A percentile compares a stretch with the other conserved stretches of the same genome.
phyloP scores from a whole-genome alignment of 2,888 invertebrate genomes.

The Torymus tubicola region DNA sequence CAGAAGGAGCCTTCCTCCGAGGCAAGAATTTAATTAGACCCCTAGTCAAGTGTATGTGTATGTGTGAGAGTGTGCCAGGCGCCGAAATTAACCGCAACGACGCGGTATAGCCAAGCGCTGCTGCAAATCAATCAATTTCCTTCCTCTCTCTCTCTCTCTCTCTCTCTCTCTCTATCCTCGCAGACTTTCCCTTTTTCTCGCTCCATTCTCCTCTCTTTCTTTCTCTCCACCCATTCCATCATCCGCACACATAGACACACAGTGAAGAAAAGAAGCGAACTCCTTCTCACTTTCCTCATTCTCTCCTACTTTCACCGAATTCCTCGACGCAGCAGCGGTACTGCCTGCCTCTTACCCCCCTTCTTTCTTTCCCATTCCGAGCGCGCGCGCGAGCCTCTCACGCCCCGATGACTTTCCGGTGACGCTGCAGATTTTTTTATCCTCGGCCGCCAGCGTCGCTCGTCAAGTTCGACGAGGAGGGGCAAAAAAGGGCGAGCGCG shows the following conservation, averaged over 20 bases:
- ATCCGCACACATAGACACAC: no score
- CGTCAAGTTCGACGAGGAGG: conserved; percentile 43
- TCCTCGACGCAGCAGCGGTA: neutral
- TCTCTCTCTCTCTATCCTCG: neutral
- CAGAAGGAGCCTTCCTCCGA: no score
- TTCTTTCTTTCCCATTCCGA: conserved; percentile 28
- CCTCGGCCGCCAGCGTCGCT: neutral
- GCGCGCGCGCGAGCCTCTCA: neutral
- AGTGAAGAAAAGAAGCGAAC: no score
- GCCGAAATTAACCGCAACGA: conserved; percentile 30
- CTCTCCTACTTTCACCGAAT: neutral
- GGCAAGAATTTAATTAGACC: no score
- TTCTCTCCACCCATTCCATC: neutral
- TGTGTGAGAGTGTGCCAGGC: neutral
- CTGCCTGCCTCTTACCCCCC: neutral
- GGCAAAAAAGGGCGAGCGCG: neutral
- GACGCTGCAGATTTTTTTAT: conserved; percentile 57
- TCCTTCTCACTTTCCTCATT: conserved; percentile 12
- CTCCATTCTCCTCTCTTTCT: conserved; percentile 28
- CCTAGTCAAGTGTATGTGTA: neutral
- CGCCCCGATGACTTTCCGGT: conserved; percentile 51
- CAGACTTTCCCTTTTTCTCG: neutral
- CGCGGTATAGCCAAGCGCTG: conserved; percentile 19
- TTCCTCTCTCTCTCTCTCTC: neutral
- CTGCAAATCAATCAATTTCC: conserved; percentile 53